Base-by-base conservation (phyloP, 2,888 invertebrate species). In the Acronicta aceris region DNA sequence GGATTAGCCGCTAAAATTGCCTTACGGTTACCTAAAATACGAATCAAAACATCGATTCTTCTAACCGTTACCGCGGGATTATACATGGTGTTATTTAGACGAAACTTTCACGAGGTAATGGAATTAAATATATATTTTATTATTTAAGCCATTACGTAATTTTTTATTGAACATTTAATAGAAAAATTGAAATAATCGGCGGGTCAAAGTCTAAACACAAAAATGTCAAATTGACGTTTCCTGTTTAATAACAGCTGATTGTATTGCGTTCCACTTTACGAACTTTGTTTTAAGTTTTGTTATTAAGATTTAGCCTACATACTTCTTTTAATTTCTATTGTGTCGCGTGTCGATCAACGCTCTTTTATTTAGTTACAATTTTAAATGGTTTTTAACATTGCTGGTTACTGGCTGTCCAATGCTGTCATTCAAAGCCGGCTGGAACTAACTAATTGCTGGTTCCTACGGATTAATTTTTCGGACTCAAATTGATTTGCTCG, bases 41-140 rank as follows among this genome's bases (percentile, higher is more conserved):
- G 91, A 71, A 94, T 91, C 85, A 95, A 89, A 86, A 94, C 93
- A 89, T 94, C 92, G 69, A 95, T 93, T 64, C 94, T 86, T 81
- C 90, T 77, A 46, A 94, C 90, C 1, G 92, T 93, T 17, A 89
- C 89, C 43, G 90, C 84, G 4, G 94, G 92, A 40, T 86, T 92
- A 85, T 88, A 94, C 90, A 94, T 93, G 49, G 38, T 81, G 47
- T 15, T 74, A 71, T 72, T 63, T 27, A 74, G 59, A 72, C 64
- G 55, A 48, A 65, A 59, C 45, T 74, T 57, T 36, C 60, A 67
- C 60, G 43, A 10, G 27, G 33, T 59, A 53, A 33, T 52, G 47
- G 15, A 48, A 65, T 46, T 52, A 57, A 40, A 48, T 59, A 62
- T 53, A 49, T 60, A 36, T 33, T 57, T 38, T 59, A 66, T 55